Evolutionary conservation across 1,140 invertebrate genomes (phyloP).

Genomic region (Macrosteles quadrilineatus): DNA sequence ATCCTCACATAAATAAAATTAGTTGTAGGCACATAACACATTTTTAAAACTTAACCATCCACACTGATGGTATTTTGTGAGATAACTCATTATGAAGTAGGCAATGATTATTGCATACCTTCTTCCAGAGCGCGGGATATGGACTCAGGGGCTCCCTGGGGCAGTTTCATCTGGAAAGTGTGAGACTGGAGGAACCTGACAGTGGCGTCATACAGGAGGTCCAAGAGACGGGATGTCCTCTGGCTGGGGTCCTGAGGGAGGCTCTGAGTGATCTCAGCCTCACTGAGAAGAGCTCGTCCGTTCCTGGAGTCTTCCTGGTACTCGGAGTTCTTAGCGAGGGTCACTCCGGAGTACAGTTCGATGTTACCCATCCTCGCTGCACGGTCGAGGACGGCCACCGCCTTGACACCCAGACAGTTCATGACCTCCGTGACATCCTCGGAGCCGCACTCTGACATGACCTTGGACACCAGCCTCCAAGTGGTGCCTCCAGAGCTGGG

Average conservation of each 20-base stretch:
- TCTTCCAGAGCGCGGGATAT: constrained; percentile 61
- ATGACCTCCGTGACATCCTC: constrained; percentile 49
- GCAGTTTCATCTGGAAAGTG: constrained; percentile 61
- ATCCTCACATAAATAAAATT: too few relatives aligned
- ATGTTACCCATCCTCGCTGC: constrained; percentile 59
- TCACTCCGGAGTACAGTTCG: constrained; percentile 58
- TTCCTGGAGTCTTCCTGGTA: constrained; percentile 47
- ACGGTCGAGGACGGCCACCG: constrained; percentile 56
- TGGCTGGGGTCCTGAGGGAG: constrained; percentile 56
- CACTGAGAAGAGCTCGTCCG: constrained; percentile 54
- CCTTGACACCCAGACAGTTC: constrained; percentile 61
- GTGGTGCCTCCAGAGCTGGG: not conserved
- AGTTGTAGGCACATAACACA: too few relatives aligned
- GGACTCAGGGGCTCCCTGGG: constrained; percentile 54
- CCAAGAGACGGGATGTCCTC: constrained; percentile 54
- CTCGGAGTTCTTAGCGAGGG: constrained; percentile 57
- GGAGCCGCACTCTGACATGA: constrained; percentile 47
- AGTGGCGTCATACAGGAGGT: constrained; percentile 57
- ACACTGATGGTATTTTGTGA: too few relatives aligned
- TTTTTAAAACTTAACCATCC: too few relatives aligned
- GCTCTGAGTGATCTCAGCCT: constrained; percentile 54
- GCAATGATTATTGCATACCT: too few relatives aligned
- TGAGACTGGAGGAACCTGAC: constrained; percentile 59
- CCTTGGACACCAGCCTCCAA: constrained; percentile 46
- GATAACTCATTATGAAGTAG: too few relatives aligned